Base-by-base conservation (phyloP, 2,113 vertebrate species). In the Anthoscopus minutus region DNA sequence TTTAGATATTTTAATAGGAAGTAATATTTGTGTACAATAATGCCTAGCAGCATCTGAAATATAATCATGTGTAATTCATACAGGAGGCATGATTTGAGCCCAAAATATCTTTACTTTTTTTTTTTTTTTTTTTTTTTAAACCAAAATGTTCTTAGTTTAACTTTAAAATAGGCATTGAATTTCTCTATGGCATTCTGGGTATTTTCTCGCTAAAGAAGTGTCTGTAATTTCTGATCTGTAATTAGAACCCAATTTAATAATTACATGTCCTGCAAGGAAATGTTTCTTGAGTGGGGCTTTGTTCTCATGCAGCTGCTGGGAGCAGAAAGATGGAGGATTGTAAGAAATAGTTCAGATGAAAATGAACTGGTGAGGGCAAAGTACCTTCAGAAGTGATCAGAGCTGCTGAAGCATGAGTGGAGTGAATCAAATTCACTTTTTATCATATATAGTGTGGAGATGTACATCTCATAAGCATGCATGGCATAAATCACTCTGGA, bases 231-330 rank as follows among this genome's bases (percentile, higher is more conserved):
- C 69, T 95, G 86, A 94, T 96, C 92, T 70, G 80, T 84, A 95
- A 96, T 94, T 97, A 96, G 89, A 92, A 89, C 23, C 40, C 92
- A 48, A 89, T 95, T 94, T 93, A 95, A 94, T 95, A 95, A 97
- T 94, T 93, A 79, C 57, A 93, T 61, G 73, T 92, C 92, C 89
- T 94, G 86, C 89, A 87, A 95, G 79, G 57, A 93, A 92, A 80
- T 35, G 89, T 71, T 91, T 94, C 95, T 95, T 96, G 83, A 92
- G 91, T 54, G 14, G 45, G 73, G 65, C 89, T 95, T 96, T 95
- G 94, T 97, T 96, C 93, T 87, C 89, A 2, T 35, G 84, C 94
- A 96, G 95, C 91, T 96, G 96, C 91, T 87, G 70, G 61, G 45
- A 93, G 61, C 62, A 82, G 31, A 83, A 79, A 81, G 44, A 86